These are phyloP conservation scores for Sitophilus oryzae DNA, from an alignment of 1,140 invertebrate genomes.

Conservation along the genomic window DNA sequence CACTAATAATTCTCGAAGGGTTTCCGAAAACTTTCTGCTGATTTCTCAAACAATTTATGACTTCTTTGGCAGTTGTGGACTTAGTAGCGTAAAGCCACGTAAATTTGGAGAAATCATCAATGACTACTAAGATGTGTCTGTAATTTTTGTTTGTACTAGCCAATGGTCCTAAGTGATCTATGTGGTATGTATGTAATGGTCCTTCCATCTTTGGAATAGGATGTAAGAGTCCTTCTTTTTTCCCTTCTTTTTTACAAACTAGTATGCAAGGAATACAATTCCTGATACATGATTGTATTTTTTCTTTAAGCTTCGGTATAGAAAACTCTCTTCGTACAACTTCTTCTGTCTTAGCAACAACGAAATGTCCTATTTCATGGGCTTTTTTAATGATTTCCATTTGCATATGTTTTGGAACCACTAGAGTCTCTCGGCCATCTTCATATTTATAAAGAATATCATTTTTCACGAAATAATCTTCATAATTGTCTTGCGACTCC, in stretches of 20 bases:
- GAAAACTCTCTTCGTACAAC: constrained; percentile 41
- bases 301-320: constrained; percentile 37
- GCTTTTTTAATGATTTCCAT: constrained; percentile 24
- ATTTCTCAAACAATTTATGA: constrained; percentile 20
- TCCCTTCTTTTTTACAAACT: constrained; percentile 40
- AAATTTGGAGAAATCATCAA: constrained; percentile 45
- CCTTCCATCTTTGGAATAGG: constrained; percentile 28
- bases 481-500: constrained; percentile 21
- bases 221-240: constrained; percentile 38
- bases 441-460: constrained; percentile 25
- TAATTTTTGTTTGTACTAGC: constrained; percentile 39
- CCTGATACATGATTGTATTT: constrained; percentile 36
- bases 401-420: constrained; percentile 26
- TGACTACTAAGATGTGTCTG: constrained; percentile 40
- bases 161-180: constrained; percentile 43
- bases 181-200: constrained; percentile 36
- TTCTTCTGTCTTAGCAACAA: constrained; percentile 39
- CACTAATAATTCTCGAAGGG: constrained; percentile 37
- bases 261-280: constrained; percentile 43
- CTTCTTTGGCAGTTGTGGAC: constrained; percentile 33
- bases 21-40: constrained; percentile 36
- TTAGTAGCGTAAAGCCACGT: constrained; percentile 36
- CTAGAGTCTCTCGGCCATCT: constrained; percentile 22
- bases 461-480: constrained; percentile 29
- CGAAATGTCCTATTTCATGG: constrained; percentile 31